Base-by-base conservation (phyloP, 2,797 vertebrate genomes). In the Artibeus lituratus region DNA sequence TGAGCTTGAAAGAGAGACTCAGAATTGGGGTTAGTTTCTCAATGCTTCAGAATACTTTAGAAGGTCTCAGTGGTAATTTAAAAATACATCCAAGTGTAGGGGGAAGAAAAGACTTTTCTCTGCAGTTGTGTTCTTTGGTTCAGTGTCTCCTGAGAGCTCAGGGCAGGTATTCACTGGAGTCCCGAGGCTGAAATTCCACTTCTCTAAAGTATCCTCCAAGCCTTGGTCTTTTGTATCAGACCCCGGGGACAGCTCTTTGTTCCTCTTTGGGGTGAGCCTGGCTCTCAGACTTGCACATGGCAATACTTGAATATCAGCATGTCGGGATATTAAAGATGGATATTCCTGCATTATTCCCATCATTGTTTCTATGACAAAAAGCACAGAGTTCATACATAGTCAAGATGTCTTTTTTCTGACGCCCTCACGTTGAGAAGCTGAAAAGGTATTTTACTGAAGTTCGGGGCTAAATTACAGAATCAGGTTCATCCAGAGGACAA, bases 401-500 rank as follows among this genome's bases (percentile, higher is more conserved):
- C 98, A 99, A 99, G 98, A 99, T 96, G 98, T 99, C 98, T 98
- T 99, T 98, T 99, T 97, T 98, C 98, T 99, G 98, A 99, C 97
- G 99, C 99, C 98, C 99, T 99, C 99, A 98, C 98, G 98, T 99
- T 98, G 99, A 99, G 99, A 99, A 98, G 98, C 98, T 99, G 99
- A 99, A 99, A 99, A 99, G 99, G 99, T 99, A 99, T 99, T 99
- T 99, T 99, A 98, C 98, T 99, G 99, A 99, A 99, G 99, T 99
- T 99, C 98, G 99, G 74, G 74, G 99, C 99, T 99, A 99, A 99
- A 99, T 99, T 99, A 99, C 98, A 98, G 99, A 98, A 99, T 98
- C 99, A 99, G 99, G 99, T 99, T 99, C 99, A 99, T 98, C 98
- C 98, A 99, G 99, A 99, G 99, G 99, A 99, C 99, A 99, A 99